phyloP scores from a whole-genome alignment of 1,140 invertebrate species.

The Drosophila watanabei region DNA sequence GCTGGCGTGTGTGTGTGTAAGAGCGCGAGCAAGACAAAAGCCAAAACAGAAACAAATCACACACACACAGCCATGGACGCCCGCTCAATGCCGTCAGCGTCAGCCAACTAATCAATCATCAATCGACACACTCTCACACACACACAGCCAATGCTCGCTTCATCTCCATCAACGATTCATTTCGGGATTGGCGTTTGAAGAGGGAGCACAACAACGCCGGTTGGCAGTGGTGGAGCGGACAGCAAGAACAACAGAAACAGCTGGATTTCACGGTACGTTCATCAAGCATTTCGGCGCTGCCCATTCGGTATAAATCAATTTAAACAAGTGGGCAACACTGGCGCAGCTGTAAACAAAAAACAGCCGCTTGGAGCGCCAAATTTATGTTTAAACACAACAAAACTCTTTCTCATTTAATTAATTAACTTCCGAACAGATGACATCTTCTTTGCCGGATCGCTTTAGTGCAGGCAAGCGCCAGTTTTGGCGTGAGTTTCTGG shows the following conservation, averaged over 20 bases:
- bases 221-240: not conserved
- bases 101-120: slow-evolving; percentile 78
- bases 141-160: slow-evolving; percentile 12
- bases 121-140: slow-evolving; percentile 59
- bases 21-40: slow-evolving; percentile 1
- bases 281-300: slow-evolving; percentile 3
- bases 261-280: not conserved
- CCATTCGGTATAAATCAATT: not conserved
- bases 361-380: slow-evolving; percentile 11
- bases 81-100: slow-evolving; percentile 18
- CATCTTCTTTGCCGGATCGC: slow-evolving; percentile 52
- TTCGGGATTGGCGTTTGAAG: slow-evolving; percentile 68
- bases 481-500: slow-evolving; percentile 85
- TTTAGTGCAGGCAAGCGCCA: slow-evolving; percentile 65
- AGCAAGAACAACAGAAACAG: slow-evolving; percentile 11
- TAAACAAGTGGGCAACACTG: not conserved
- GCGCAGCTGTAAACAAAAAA: not conserved
- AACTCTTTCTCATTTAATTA: not conserved
- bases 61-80: slow-evolving; percentile 14
- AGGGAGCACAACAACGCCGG: slow-evolving; percentile 38
- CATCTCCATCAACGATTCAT: slow-evolving; percentile 63
- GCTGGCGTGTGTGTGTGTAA: slow-evolving; percentile 12
- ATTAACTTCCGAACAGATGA: slow-evolving; percentile 8
- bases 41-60: slow-evolving; percentile 20
- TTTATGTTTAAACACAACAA: not conserved